phyloP scores from a whole-genome alignment of 1,140 invertebrate genomes.

The Hermetia illucens region DNA sequence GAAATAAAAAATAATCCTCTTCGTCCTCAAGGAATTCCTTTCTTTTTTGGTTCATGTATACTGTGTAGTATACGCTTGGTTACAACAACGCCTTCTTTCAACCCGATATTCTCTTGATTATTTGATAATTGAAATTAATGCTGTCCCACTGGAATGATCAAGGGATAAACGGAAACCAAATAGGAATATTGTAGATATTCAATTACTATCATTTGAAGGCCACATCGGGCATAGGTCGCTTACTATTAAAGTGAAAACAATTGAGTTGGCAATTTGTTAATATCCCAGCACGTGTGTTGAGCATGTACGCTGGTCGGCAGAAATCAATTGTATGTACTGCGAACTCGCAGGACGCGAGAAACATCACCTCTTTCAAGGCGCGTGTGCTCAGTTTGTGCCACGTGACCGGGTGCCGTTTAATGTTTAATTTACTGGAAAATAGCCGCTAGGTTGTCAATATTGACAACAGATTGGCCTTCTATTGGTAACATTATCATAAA shows the following conservation, averaged over 20 bases:
- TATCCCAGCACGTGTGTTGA: neutral
- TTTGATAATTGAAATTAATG: neutral
- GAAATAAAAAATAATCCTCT: no score
- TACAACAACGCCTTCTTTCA: no score
- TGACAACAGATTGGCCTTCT: no score
- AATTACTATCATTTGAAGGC: no score
- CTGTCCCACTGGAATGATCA: neutral
- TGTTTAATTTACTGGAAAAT: constrained; percentile 5
- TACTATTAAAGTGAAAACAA: no score
- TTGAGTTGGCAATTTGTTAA: constrained; percentile 3
- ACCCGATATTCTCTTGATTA: neutral
- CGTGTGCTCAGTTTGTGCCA: neutral
- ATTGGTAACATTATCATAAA: no score
- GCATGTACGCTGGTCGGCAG: neutral
- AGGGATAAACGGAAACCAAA: neutral
- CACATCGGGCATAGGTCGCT: no score
- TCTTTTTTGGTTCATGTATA: no score
- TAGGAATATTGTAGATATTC: no score
- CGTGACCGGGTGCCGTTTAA: neutral
- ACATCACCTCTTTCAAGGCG: neutral
- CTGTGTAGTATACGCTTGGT: no score
- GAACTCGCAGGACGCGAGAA: no score
- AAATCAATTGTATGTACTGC: neutral
- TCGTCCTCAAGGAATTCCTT: no score
- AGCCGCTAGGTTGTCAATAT: constrained; percentile 2